Conservation (phyloP, 1,140 invertebrate species). For the Brachionus calyciflorus region DNA sequence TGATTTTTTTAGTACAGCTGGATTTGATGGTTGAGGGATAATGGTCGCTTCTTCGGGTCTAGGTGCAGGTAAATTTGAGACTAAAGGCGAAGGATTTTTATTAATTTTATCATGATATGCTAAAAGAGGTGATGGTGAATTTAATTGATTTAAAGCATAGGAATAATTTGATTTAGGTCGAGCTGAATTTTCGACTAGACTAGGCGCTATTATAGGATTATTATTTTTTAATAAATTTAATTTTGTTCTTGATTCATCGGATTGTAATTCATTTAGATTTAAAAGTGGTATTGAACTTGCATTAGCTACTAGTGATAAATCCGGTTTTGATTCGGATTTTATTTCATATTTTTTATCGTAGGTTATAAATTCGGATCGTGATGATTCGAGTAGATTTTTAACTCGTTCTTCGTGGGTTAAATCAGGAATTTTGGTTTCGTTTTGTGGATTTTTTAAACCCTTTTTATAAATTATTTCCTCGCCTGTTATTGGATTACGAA, state of each 20-base stretch:
- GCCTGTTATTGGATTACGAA: constrained; percentile 44
- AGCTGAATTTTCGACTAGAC: constrained; percentile 18
- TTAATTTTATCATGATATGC: constrained; percentile 8
- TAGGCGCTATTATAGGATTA: constrained; percentile 1
- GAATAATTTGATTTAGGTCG: constrained; percentile 9
- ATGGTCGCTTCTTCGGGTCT: background rate
- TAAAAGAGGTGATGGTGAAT: background rate
- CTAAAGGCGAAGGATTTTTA: background rate
- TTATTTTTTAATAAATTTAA: background rate
- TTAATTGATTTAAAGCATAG: background rate
- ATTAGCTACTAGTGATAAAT: constrained; percentile 4
- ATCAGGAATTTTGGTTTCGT: background rate
- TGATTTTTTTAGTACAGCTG: constrained; percentile 10
- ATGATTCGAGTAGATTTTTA: background rate
- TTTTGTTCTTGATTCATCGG: background rate
- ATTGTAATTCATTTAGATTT: background rate
- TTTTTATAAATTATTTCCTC: constrained; percentile 29
- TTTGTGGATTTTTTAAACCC: background rate
- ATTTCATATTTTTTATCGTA: background rate
- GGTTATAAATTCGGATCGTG: background rate
- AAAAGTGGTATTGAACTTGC: constrained; percentile 33
- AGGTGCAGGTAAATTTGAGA: constrained; percentile 15
- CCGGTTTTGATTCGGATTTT: background rate
- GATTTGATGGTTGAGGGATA: background rate
- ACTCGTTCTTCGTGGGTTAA: background rate